phyloP scores from a whole-genome alignment of 1,140 invertebrate genomes.

The Mycetomoellerius zeteki region DNA sequence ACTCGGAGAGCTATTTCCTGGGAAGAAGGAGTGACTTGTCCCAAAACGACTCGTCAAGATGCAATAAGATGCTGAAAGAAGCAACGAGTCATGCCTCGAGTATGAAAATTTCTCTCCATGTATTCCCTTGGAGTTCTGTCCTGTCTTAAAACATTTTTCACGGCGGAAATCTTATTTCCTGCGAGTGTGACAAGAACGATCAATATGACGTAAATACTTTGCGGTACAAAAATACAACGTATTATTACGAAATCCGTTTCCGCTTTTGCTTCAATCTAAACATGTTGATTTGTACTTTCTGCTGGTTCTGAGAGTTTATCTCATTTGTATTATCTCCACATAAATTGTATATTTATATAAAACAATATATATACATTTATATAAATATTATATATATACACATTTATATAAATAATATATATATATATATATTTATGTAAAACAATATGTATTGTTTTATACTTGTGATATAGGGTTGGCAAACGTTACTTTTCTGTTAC shows the following conservation, averaged over 20 bases:
- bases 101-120: slow-evolving; percentile 68
- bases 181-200: slow-evolving; percentile 13
- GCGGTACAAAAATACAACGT: background rate
- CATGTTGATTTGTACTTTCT: background rate
- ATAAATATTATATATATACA: no score
- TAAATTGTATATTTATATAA: no score
- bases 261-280: background rate
- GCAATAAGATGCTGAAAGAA: slow-evolving; percentile 70
- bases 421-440: no score
- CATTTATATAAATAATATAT: no score
- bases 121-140: slow-evolving; percentile 39
- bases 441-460: no score
- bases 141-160: slow-evolving; percentile 16
- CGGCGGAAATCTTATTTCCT: slow-evolving; percentile 10
- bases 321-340: background rate
- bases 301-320: background rate
- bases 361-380: no score
- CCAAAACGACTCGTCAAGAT: slow-evolving; percentile 70
- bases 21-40: slow-evolving; percentile 58
- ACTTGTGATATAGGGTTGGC: no score
- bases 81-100: slow-evolving; percentile 30
- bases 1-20: slow-evolving; percentile 51
- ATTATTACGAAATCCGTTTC: background rate
- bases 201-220: background rate
- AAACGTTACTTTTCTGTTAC: no score